Evolutionary conservation across 1,140 invertebrate species (phyloP).

Genomic region (Plectus sambesii): DNA sequence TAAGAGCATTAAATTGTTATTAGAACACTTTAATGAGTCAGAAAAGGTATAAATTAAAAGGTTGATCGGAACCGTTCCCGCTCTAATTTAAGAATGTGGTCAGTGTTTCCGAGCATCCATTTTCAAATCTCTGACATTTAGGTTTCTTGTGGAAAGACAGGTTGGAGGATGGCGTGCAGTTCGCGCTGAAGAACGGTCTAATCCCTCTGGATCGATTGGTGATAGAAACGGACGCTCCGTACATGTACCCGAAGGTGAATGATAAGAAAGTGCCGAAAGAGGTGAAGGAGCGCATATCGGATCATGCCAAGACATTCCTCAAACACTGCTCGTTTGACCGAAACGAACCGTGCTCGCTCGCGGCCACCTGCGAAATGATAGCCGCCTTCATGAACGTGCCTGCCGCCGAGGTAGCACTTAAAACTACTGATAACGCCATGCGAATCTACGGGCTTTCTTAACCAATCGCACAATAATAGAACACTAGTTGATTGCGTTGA

Average conservation of each 20-base stretch:
- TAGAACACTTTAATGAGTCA: too few relatives aligned
- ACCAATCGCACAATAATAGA: too few relatives aligned
- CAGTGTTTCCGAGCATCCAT: neutral
- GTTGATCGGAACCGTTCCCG: too few relatives aligned
- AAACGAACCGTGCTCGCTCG: conserved; percentile 84
- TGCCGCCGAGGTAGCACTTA: conserved; percentile 76
- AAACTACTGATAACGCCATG: conserved; percentile 81
- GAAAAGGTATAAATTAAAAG: too few relatives aligned
- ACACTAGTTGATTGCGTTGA: conserved; percentile 1
- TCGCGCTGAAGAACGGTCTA: conserved; percentile 64
- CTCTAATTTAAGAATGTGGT: too few relatives aligned
- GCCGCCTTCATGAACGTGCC: conserved; percentile 72
- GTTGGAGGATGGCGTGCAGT: conserved; percentile 72
- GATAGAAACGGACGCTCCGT: conserved; percentile 83
- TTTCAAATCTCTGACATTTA: conserved; percentile 32
- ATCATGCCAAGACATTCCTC: conserved; percentile 56
- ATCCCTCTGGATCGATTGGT: conserved; percentile 70
- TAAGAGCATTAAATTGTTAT: too few relatives aligned
- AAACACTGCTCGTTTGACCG: conserved; percentile 79
- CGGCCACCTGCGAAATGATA: conserved; percentile 81
- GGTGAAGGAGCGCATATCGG: conserved; percentile 72
- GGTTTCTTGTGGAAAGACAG: conserved; percentile 87
- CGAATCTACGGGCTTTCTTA: conserved; percentile 68
- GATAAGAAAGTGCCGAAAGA: conserved; percentile 74
- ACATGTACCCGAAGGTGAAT: conserved; percentile 87